Conservation (phyloP, 2,888 invertebrate genomes). For the Leptarthrus brevirostris region DNA sequence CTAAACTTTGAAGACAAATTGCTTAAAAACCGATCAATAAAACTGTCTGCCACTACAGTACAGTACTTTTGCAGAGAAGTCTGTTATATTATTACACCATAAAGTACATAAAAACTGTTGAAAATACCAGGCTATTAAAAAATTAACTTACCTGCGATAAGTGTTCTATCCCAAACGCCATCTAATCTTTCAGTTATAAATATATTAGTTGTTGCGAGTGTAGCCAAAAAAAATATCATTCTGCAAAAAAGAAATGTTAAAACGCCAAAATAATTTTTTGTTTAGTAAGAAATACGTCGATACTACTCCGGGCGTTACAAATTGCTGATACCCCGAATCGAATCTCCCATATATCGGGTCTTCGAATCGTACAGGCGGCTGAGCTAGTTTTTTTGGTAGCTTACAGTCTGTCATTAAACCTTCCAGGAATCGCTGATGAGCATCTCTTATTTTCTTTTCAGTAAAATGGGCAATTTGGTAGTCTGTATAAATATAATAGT, state of each 20-base stretch:
- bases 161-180: conserved; percentile 87
- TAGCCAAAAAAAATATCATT: conserved; percentile 86
- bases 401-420: conserved; percentile 75
- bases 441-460: conserved; percentile 75
- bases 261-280: conserved; percentile 36
- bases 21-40: too few relatives aligned
- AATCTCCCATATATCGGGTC: conserved; percentile 77
- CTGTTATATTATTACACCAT: too few relatives aligned
- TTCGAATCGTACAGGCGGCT: conserved; percentile 75
- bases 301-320: conserved; percentile 87
- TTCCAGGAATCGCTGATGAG: conserved; percentile 76
- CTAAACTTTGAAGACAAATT: too few relatives aligned
- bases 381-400: conserved; percentile 70
- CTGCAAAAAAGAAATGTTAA: conserved; percentile 67
- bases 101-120: too few relatives aligned
- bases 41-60: too few relatives aligned
- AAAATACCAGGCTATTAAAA: too few relatives aligned
- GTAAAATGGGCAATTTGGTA: conserved; percentile 83
- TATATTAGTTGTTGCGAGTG: conserved; percentile 84
- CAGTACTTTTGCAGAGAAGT: too few relatives aligned
- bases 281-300: conserved; percentile 75
- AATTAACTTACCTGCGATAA: conserved; percentile 79
- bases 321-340: conserved; percentile 79
- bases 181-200: conserved; percentile 84
- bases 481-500: conserved; percentile 70